Percentiles rank a stretch among this genome's conserved stretches.
phyloP scores from a whole-genome alignment of 1,140 invertebrate species.

The Archegozetes longisetosus region DNA sequence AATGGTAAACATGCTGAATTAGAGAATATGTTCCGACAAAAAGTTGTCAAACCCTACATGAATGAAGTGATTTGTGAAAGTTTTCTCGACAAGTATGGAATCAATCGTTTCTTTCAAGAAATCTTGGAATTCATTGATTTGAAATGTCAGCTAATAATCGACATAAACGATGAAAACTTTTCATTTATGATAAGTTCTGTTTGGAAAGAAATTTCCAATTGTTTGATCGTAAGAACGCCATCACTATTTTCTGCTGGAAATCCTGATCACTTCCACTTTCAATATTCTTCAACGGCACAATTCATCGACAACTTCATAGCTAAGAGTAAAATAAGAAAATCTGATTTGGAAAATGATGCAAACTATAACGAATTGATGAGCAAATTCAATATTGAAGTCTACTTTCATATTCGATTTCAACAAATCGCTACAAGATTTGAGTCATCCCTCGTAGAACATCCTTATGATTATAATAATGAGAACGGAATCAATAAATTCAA shows the following conservation, averaged over 20 bases:
- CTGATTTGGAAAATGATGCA: neutral
- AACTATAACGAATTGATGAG: slow-evolving; percentile 44
- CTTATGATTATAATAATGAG: slow-evolving; percentile 6
- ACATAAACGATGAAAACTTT: slow-evolving; percentile 31
- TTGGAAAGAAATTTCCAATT: slow-evolving; percentile 63
- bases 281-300: slow-evolving; percentile 57
- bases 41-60: slow-evolving; percentile 52
- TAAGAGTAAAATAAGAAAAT: neutral
- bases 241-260: slow-evolving; percentile 80
- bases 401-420: slow-evolving; percentile 46
- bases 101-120: slow-evolving; percentile 5
- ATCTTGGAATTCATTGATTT: slow-evolving; percentile 7
- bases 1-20: slow-evolving; percentile 44
- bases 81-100: slow-evolving; percentile 1
- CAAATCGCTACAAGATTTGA: slow-evolving; percentile 62
- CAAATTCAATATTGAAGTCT: slow-evolving; percentile 61
- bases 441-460: slow-evolving; percentile 33
- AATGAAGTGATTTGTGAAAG: slow-evolving; percentile 31
- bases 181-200: slow-evolving; percentile 65
- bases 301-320: slow-evolving; percentile 41
- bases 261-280: slow-evolving; percentile 43
- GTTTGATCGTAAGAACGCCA: slow-evolving; percentile 52
- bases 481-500: slow-evolving; percentile 27
- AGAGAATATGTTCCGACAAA: slow-evolving; percentile 48
- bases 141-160: slow-evolving; percentile 5